Conservation (phyloP, 2,113 vertebrate species). For the Trichechus manatus region DNA sequence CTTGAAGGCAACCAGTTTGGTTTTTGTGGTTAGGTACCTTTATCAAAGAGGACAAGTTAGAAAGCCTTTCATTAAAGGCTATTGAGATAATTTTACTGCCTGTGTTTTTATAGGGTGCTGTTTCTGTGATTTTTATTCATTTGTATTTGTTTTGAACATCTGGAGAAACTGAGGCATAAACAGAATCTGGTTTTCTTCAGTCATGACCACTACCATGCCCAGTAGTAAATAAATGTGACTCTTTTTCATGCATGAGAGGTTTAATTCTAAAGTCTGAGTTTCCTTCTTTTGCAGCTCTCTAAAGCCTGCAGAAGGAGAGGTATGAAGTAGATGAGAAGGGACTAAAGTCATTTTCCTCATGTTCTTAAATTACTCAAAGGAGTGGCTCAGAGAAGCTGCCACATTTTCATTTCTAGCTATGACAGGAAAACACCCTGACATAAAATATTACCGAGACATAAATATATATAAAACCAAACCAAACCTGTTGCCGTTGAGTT, state of each 20-base stretch:
- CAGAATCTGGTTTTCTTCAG: not conserved
- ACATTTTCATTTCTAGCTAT: conserved; percentile 43
- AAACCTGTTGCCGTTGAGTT: too few relatives aligned
- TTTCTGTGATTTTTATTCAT: not conserved
- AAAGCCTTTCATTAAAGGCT: conserved; percentile 2
- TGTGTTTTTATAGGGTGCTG: not conserved
- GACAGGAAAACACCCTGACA: not conserved
- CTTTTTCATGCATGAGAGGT: not conserved
- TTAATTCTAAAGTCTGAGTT: conserved; percentile 22
- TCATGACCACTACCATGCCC: not conserved
- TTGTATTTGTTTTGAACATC: conserved; percentile 31
- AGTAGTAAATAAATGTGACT: not conserved
- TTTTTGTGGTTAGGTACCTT: too few relatives aligned
- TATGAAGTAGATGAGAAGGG: not conserved
- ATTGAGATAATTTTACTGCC: not conserved
- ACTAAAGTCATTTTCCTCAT: not conserved
- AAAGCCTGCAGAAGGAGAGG: not conserved
- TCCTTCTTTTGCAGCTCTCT: not conserved
- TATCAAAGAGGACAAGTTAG: not conserved
- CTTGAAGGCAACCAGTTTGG: too few relatives aligned
- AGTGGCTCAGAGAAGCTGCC: not conserved
- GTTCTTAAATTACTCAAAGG: not conserved
- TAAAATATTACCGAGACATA: not conserved
- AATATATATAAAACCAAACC: not conserved
- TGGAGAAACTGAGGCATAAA: not conserved